These are phyloP conservation scores for Cossypha dichroa DNA, from an alignment of 2,797 vertebrate species.

Conservation along the genomic window DNA sequence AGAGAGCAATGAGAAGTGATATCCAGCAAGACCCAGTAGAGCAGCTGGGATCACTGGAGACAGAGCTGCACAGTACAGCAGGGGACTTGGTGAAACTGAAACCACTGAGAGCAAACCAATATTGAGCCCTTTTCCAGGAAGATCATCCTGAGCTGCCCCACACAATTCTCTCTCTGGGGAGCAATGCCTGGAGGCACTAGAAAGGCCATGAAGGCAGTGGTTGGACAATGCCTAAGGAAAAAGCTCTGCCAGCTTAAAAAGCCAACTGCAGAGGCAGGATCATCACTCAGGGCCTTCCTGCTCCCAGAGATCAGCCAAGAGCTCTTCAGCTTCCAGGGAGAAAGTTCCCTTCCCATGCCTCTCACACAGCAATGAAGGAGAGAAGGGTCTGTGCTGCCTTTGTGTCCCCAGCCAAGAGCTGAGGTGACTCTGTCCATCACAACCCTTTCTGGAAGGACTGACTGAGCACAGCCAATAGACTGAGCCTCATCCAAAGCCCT, in stretches of 20 bases:
- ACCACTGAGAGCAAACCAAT: background rate
- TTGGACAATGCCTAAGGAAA: background rate
- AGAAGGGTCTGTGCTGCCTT: background rate
- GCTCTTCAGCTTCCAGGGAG: background rate
- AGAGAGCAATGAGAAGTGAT: slow-evolving; percentile 48
- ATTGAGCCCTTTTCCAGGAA: background rate
- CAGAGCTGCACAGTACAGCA: slow-evolving; percentile 40
- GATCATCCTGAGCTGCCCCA: background rate
- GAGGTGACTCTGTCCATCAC: background rate
- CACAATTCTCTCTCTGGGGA: background rate
- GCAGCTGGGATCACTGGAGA: slow-evolving; percentile 65
- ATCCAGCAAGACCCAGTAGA: slow-evolving; percentile 64
- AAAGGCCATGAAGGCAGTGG: background rate
- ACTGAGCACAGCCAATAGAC: background rate
- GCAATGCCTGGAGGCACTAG: background rate
- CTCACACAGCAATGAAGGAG: background rate
- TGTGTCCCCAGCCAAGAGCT: background rate
- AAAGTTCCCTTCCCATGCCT: background rate
- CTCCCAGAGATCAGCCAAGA: background rate
- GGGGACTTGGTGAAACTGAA: background rate
- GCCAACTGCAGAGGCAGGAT: background rate
- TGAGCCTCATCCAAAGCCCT: background rate
- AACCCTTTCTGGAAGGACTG: background rate
- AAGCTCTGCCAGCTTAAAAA: background rate
- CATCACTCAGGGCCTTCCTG: background rate